Conservation (phyloP, 1,140 invertebrate genomes). For the Sipha flava region DNA sequence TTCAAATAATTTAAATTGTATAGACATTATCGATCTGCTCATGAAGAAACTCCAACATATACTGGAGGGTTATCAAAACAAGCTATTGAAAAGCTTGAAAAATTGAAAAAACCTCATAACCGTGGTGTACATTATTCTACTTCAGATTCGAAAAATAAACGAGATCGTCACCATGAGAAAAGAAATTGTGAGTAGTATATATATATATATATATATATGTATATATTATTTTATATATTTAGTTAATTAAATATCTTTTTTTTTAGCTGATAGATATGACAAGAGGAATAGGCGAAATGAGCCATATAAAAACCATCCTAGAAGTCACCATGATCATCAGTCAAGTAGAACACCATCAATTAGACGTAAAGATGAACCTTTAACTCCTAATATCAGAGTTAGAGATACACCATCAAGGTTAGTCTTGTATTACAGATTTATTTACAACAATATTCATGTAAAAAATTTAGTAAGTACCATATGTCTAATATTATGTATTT, state of each 20-base stretch:
- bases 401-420: conserved; percentile 57
- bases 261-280: conserved; percentile 32
- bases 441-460: not conserved
- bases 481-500: too few species aligned
- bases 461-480: too few species aligned
- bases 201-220: not conserved
- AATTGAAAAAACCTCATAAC: conserved; percentile 53
- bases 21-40: conserved; percentile 64
- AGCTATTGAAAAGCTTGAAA: conserved; percentile 61
- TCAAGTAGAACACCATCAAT: conserved; percentile 52
- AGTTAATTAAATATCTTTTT: not conserved
- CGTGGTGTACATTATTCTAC: conserved; percentile 47
- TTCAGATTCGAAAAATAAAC: not conserved
- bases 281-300: conserved; percentile 38
- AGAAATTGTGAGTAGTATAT: conserved; percentile 32
- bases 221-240: not conserved
- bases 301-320: conserved; percentile 37
- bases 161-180: conserved; percentile 15
- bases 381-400: conserved; percentile 62
- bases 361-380: conserved; percentile 66
- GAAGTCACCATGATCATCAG: conserved; percentile 42
- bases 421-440: not conserved
- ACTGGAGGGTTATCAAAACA: conserved; percentile 80
- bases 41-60: conserved; percentile 85
- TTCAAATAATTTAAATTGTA: conserved; percentile 8